Evolutionary conservation across 2,113 vertebrate species (phyloP), one percentile per base, ranked within the genome.

Genomic region (Anthoscopus minutus): DNA sequence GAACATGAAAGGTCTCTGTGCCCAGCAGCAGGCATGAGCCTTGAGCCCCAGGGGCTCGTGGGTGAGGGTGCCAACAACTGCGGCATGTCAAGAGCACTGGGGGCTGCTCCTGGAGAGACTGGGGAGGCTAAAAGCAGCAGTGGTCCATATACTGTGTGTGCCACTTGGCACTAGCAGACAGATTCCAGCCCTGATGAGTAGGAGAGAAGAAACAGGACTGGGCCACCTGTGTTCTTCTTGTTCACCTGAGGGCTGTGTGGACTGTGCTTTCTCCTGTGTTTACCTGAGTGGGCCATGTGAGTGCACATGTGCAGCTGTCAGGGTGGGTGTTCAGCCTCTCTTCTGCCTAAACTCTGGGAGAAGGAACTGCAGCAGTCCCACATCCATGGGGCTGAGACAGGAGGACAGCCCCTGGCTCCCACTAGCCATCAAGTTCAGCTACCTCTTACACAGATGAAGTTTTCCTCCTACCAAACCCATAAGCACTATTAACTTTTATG

Each of bases 41-140:
- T 3, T 4, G 5, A 78, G 11, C 15, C 14, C 62, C 35, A 22
- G 31, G 23, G 35, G 12, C 62, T 77, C 0, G 0, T 54, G 42
- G 6, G 11, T 37, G 24, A 1, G 3, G 21, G 15, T 89, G 64
- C 15, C 44, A 60, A 18, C 3, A 33, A 15, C 21, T 27, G 40
- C 38, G 74, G 35, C 19, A 14, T 21, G 22, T 16, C 51, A 79
- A n/a, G 50, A 25, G 3, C 25, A 23, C 8, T 16, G 21, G 8
- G 15, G 12, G 4, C 35, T 72, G 33, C 40, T 73, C 12, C 64
- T 57, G 31, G 10, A 60, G 35, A 44, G 44, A 42, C 10, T 38
- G 64, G 48, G 19, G 11, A 33, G 11, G 50, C 37, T 10, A 19
- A 22, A 17, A 64, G 58, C 25, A n/a, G 40, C 57, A 64, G 31